Evolutionary conservation across 2,888 invertebrate genomes (phyloP).

Genomic region (Callosobruchus maculatus): DNA sequence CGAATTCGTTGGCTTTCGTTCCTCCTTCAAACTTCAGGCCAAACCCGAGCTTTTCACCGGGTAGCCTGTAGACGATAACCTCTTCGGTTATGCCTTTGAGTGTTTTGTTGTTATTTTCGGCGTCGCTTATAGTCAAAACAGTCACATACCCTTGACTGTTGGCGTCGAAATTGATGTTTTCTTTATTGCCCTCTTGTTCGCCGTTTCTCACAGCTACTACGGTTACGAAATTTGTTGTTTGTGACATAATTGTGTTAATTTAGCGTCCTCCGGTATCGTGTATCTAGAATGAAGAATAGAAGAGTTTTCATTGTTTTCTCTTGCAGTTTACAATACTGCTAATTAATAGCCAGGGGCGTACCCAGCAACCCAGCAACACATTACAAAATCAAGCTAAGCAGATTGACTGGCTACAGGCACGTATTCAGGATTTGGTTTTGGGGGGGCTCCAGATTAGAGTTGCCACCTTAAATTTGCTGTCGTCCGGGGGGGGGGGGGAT

Average conservation of each 20-base stretch:
- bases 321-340: background rate
- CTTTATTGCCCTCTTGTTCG: slow-evolving; percentile 21
- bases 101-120: slow-evolving; percentile 30
- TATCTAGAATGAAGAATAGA: slow-evolving; percentile 16
- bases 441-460: too few species aligned
- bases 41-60: slow-evolving; percentile 87
- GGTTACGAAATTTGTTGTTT: slow-evolving; percentile 52
- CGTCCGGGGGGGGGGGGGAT: too few species aligned
- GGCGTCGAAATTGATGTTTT: slow-evolving; percentile 25
- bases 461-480: too few species aligned
- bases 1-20: slow-evolving; percentile 74
- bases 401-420: too few species aligned
- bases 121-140: slow-evolving; percentile 58
- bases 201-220: slow-evolving; percentile 59
- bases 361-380: background rate
- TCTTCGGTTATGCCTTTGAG: slow-evolving; percentile 59
- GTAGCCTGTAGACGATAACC: slow-evolving; percentile 78
- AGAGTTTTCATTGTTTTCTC: background rate
- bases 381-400: too few species aligned
- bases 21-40: slow-evolving; percentile 91
- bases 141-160: slow-evolving; percentile 55
- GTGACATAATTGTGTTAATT: slow-evolving; percentile 20
- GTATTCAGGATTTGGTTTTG: too few species aligned
- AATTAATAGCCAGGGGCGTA: background rate
- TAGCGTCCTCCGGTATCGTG: slow-evolving; percentile 19